Percentiles rank a stretch among this genome's conserved stretches.
Evolutionary conservation across 2,113 vertebrate genomes (phyloP).

Genomic region (Mohoua ochrocephala): DNA sequence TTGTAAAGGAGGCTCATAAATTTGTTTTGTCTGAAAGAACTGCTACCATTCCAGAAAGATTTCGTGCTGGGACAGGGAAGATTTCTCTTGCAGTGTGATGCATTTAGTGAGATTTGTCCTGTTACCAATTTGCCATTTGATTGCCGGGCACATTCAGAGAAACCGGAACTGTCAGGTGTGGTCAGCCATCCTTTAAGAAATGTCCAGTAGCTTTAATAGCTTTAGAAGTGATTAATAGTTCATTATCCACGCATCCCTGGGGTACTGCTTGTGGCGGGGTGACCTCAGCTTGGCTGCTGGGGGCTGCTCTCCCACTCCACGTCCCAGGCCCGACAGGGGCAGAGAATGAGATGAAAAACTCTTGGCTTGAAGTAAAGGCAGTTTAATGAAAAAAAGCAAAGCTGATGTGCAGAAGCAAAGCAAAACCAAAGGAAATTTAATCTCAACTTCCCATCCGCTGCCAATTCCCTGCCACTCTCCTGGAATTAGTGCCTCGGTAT

Average conservation of each 20-base stretch:
- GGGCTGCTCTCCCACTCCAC: not conserved
- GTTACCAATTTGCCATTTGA: not conserved
- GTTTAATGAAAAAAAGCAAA: not conserved
- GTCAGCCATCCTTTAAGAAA: not conserved
- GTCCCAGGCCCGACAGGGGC: not conserved
- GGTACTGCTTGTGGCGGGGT: not conserved
- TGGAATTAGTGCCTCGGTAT: accelerated
- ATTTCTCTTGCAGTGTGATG: not conserved
- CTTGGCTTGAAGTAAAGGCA: not conserved
- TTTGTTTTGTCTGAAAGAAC: not conserved
- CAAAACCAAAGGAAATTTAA: not conserved
- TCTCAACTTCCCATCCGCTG: not conserved
- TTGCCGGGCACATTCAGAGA: not conserved
- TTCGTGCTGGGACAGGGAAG: not conserved
- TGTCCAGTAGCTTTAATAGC: not conserved
- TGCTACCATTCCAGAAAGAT: not conserved
- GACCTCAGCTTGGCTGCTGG: not conserved
- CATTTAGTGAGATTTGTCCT: not conserved
- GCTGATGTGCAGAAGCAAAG: not conserved
- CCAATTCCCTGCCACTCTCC: not conserved
- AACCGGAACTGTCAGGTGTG: not conserved
- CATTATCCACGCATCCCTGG: not conserved
- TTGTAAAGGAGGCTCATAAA: not conserved
- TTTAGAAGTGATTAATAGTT: not conserved
- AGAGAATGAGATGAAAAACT: not conserved